phyloP scores from a whole-genome alignment of 2,797 vertebrate genomes.

The Calcarius lapponicus region DNA sequence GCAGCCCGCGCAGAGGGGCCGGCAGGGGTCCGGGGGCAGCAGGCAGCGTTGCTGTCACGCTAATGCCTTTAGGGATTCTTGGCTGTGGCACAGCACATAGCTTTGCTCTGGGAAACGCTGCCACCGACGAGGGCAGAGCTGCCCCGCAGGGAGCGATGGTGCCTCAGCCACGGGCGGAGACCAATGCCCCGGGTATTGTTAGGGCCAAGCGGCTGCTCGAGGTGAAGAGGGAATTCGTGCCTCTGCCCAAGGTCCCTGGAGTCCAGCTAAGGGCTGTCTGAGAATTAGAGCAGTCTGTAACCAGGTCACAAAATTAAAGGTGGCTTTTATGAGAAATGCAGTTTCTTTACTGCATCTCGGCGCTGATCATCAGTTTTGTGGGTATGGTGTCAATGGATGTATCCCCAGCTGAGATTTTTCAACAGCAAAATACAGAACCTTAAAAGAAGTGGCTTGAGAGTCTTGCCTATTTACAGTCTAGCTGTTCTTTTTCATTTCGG shows the following conservation, averaged over 20 bases:
- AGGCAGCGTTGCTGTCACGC: background rate
- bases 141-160: background rate
- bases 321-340: background rate
- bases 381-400: rapidly evolving
- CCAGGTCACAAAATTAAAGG: background rate
- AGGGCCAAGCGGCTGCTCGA: background rate
- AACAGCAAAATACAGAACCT: background rate
- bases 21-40: background rate
- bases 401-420: background rate
- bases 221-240: background rate
- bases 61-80: background rate
- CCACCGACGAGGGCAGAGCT: background rate
- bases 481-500: background rate
- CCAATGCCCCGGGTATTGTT: rapidly evolving
- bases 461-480: background rate
- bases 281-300: background rate
- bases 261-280: background rate
- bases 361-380: rapidly evolving
- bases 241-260: background rate
- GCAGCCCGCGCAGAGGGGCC: background rate
- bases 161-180: background rate
- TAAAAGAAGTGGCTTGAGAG: background rate
- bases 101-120: background rate
- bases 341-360: background rate
- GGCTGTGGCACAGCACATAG: background rate